Percentiles rank a stretch among this genome's conserved stretches.
These are phyloP conservation scores for Mastigias papua DNA, from an alignment of 30 jellyfish, hydroid and myxozoan genomes.

Conservation along the genomic window DNA sequence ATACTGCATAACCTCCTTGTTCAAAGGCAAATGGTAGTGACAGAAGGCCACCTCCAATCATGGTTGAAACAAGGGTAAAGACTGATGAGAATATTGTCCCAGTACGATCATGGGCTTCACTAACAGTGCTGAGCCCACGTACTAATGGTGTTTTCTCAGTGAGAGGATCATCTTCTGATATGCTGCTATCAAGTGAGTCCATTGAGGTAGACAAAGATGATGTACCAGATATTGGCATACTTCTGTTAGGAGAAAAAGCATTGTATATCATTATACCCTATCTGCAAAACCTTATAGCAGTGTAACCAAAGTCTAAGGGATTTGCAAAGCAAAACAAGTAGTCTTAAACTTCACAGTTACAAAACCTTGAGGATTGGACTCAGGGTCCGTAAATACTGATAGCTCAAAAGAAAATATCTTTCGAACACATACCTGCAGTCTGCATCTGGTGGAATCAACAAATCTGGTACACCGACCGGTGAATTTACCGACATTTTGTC, in stretches of 20 bases:
- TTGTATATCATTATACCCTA: background rate
- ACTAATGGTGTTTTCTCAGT: constrained; percentile 43
- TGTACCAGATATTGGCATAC: constrained; percentile 9
- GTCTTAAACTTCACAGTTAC: too few relatives aligned
- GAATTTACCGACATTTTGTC: constrained; percentile 13
- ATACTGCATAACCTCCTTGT: constrained; percentile 95
- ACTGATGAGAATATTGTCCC: constrained; percentile 92
- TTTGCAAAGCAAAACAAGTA: too few relatives aligned
- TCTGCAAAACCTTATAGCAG: too few relatives aligned
- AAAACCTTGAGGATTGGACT: too few relatives aligned
- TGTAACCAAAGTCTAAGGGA: too few relatives aligned
- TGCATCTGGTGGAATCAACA: constrained; percentile 21
- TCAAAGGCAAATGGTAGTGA: constrained; percentile 95
- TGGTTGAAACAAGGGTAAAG: constrained; percentile 93
- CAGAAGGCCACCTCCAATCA: constrained; percentile 98
- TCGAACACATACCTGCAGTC: background rate
- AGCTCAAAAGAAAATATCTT: background rate
- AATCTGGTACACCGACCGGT: background rate
- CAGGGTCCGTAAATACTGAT: too few relatives aligned
- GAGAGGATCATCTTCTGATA: constrained; percentile 57
- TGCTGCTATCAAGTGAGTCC: constrained; percentile 38
- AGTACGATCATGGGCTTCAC: constrained; percentile 61
- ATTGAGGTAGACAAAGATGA: constrained; percentile 46
- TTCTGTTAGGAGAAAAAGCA: constrained; percentile 1
- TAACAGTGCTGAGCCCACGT: constrained; percentile 42